These are phyloP conservation scores for Meda fulgida DNA, from an alignment of 2,797 vertebrate genomes.

Conservation along the genomic window DNA sequence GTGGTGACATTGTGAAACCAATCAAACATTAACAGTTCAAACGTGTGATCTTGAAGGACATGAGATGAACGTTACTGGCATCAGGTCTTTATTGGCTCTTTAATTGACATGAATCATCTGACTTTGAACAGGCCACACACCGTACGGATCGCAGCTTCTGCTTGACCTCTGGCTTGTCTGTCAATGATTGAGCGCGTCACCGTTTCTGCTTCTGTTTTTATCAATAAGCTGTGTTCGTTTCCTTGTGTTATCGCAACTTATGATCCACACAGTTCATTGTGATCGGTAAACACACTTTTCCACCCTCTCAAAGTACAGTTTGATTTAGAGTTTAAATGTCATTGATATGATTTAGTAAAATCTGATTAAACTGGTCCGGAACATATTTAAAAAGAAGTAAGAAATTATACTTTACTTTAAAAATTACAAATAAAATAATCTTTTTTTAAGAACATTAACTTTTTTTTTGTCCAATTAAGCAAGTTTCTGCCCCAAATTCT, in stretches of 20 bases:
- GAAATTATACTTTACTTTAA: neutral
- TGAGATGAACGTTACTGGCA: slow-evolving; percentile 20
- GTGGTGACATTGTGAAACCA: slow-evolving; percentile 51
- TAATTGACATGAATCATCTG: slow-evolving; percentile 60
- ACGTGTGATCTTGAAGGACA: slow-evolving; percentile 42
- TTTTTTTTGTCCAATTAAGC: neutral
- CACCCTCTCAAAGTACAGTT: slow-evolving; percentile 32
- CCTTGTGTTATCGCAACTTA: slow-evolving; percentile 29
- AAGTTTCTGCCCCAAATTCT: neutral
- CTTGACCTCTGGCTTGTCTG: slow-evolving; percentile 10
- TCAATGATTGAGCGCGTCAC: slow-evolving; percentile 7
- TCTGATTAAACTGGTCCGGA: neutral
- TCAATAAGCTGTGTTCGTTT: slow-evolving; percentile 27
- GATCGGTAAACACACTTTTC: slow-evolving; percentile 3
- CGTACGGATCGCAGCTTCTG: neutral
- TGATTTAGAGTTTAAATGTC: neutral
- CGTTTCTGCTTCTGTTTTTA: slow-evolving; percentile 31
- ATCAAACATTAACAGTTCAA: slow-evolving; percentile 55
- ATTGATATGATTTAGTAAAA: neutral
- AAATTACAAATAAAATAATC: no score
- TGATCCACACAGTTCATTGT: neutral
- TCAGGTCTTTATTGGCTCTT: slow-evolving; percentile 50
- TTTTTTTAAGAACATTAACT: no score
- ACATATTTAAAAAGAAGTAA: neutral
- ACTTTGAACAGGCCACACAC: slow-evolving; percentile 35